phyloP scores from a whole-genome alignment of 1,140 invertebrate genomes.

The Zophobas atratus region DNA sequence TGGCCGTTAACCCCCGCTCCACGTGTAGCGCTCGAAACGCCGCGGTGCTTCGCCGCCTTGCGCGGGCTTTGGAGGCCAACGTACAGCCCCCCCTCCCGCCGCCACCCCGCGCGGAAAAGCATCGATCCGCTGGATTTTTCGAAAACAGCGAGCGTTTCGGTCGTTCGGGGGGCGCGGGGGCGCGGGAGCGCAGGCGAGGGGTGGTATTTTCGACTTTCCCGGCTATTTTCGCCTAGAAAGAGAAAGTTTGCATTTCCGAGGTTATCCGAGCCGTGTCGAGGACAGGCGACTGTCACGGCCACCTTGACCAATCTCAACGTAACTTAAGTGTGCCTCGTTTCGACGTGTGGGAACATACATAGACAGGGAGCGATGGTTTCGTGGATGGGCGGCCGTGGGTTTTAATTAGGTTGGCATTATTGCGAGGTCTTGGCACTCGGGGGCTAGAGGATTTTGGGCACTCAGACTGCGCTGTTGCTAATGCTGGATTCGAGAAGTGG shows the following conservation, averaged over 20 bases:
- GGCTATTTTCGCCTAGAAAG: slow-evolving; percentile 54
- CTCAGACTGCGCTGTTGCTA: not conserved
- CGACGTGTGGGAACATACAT: slow-evolving; percentile 24
- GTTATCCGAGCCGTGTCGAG: slow-evolving; percentile 52
- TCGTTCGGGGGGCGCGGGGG: not conserved
- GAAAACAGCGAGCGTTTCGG: slow-evolving; percentile 35
- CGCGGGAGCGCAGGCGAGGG: slow-evolving; percentile 2
- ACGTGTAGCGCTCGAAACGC: slow-evolving; percentile 51
- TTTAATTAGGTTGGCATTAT: slow-evolving; percentile 12
- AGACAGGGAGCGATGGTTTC: slow-evolving; percentile 1
- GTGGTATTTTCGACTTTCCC: slow-evolving; percentile 31
- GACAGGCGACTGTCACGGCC: slow-evolving; percentile 54
- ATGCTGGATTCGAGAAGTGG: not conserved
- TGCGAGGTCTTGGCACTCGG: not conserved
- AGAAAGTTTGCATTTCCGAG: slow-evolving; percentile 59
- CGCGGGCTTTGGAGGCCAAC: slow-evolving; percentile 52
- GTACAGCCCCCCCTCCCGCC: slow-evolving; percentile 25
- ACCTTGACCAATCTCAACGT: slow-evolving; percentile 65
- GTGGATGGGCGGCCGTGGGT: slow-evolving; percentile 2
- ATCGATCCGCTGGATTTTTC: slow-evolving; percentile 34
- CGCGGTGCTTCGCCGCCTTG: slow-evolving; percentile 54
- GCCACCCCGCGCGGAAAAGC: not conserved
- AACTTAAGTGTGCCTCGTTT: slow-evolving; percentile 58
- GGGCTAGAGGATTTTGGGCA: not conserved
- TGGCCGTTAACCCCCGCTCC: slow-evolving; percentile 53